A percentile compares a stretch with the other conserved stretches of the same genome.
Conservation (phyloP, 2,888 invertebrate genomes). For the Andrena camellia region DNA sequence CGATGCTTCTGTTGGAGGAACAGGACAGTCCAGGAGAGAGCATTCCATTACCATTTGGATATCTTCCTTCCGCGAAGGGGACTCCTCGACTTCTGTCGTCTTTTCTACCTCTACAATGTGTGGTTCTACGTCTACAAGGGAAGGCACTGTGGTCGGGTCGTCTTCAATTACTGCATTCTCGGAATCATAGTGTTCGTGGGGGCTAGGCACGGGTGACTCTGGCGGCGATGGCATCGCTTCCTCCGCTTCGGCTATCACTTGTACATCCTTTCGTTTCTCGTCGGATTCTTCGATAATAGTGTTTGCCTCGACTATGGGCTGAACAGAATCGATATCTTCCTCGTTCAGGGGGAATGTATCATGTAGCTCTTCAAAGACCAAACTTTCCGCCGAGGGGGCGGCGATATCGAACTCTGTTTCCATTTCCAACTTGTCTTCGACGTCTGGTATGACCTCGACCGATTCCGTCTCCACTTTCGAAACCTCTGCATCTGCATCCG, state of each 20-base stretch:
- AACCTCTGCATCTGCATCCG: conserved; percentile 33
- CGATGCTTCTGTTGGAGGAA: not conserved
- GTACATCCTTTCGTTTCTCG: conserved; percentile 24
- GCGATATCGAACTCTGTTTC: conserved; percentile 28
- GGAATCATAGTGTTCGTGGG: conserved; percentile 29
- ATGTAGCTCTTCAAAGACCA: conserved; percentile 33
- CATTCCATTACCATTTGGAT: not conserved
- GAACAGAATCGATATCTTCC: not conserved
- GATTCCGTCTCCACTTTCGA: conserved; percentile 11
- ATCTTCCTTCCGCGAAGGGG: conserved; percentile 1
- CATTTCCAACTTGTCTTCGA: conserved; percentile 40
- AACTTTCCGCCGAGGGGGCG: conserved; percentile 42
- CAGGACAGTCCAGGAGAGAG: not conserved
- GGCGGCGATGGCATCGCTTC: conserved; percentile 65
- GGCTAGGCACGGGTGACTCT: conserved; percentile 66
- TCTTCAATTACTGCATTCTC: conserved; percentile 17
- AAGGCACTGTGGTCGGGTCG: conserved; percentile 31
- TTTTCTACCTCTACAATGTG: not conserved
- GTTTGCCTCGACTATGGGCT: conserved; percentile 16
- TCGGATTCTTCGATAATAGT: conserved; percentile 13
- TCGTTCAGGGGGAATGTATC: conserved; percentile 26
- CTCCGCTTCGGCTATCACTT: conserved; percentile 28
- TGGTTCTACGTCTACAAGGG: not conserved
- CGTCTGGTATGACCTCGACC: conserved; percentile 23
- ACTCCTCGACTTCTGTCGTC: conserved; percentile 1